Base-by-base conservation (phyloP, 2,797 vertebrate species). In the Parauchenoglanis ngamensis region DNA sequence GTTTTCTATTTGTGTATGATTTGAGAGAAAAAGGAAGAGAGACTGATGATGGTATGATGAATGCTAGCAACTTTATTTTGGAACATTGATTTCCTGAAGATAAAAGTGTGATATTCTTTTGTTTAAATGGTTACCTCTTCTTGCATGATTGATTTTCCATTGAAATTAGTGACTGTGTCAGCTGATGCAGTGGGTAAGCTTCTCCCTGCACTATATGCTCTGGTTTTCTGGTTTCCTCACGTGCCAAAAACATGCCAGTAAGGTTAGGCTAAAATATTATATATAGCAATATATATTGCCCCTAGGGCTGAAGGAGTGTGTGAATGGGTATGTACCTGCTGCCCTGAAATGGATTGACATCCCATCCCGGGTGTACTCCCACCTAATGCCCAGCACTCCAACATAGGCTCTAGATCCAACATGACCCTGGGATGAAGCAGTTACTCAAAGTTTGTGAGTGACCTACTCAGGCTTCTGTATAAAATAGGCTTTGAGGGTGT, bases 41-140 rank as follows among this genome's bases (percentile, higher is more conserved):
- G 68, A n/a, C 67, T 59, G 52, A 46, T 82, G 28, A 65, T 81
- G 59, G 59, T 67, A 25, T 67, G 86, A 67, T 65, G 28, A 63
- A 76, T 83, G 23, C 8, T 56, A 67, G 17, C 40, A 73, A 83
- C 46, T 83, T 56, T 56, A 67, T 44, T 31, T 87, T 80, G 44
- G 78, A 61, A 61, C 23, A 44, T 31, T 15, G 23, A 68, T 68
- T 35, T 67, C 10, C 25, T 52, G 5, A 52, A 21, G 6, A 61
- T 17, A 17, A 46, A 76, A 63, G 25, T 4, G 12, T 40, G 52
- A 35, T 40, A 23, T 35, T 56, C 5, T 28, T 76, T 76, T 76
- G 35, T 6, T 6, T 28, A 21, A 19, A 78, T 56, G 2, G 28
- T 78, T 56, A 46, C 17, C 25, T 52, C 25, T 76, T 77, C 25